Conservation (phyloP, 92 coral and sea anemone genomes). For the Epizoanthus scotinus region DNA sequence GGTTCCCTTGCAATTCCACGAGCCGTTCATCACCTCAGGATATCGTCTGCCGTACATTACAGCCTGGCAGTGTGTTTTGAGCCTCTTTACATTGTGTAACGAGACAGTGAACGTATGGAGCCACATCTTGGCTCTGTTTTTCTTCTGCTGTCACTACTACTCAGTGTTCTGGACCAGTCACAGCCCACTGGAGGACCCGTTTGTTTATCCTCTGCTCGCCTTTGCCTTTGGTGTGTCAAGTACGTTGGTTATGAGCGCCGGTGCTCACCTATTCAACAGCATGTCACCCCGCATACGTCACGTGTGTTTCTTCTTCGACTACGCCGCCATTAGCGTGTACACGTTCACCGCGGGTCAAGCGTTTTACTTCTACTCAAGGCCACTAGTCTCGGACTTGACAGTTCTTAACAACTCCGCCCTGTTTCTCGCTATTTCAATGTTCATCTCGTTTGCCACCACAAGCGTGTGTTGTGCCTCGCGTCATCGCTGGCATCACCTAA, state of each 20-base stretch:
- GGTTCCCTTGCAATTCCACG: conserved; percentile 83
- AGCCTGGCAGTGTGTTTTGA: conserved; percentile 65
- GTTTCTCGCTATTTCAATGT: conserved; percentile 61
- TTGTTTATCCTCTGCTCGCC: conserved; percentile 84
- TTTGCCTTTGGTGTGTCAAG: conserved; percentile 75
- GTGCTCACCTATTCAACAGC: conserved; percentile 89
- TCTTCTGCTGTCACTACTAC: conserved; percentile 59
- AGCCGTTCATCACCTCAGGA: conserved; percentile 84
- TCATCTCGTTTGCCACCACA: conserved; percentile 69
- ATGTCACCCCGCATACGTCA: conserved; percentile 90
- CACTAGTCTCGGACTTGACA: conserved; percentile 55
- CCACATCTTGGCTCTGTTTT: conserved; percentile 67
- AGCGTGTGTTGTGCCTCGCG: conserved; percentile 89
- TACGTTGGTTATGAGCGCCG: conserved; percentile 80
- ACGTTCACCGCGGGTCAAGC: conserved; percentile 91
- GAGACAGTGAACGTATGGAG: conserved; percentile 96
- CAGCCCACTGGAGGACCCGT: conserved; percentile 71
- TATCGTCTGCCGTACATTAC: conserved; percentile 83
- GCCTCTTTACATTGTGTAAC: conserved; percentile 71
- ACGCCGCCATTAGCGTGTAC: conserved; percentile 90
- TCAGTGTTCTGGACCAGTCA: conserved; percentile 52
- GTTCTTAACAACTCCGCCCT: conserved; percentile 56
- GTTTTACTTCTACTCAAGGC: conserved; percentile 90
- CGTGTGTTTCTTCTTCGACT: conserved; percentile 92
- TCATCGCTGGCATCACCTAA: conserved; percentile 78